A percentile compares a stretch with the other conserved stretches of the same genome.
These are phyloP conservation scores for Batillaria attramentaria DNA, from an alignment of 1,140 invertebrate species.

Conservation along the genomic window DNA sequence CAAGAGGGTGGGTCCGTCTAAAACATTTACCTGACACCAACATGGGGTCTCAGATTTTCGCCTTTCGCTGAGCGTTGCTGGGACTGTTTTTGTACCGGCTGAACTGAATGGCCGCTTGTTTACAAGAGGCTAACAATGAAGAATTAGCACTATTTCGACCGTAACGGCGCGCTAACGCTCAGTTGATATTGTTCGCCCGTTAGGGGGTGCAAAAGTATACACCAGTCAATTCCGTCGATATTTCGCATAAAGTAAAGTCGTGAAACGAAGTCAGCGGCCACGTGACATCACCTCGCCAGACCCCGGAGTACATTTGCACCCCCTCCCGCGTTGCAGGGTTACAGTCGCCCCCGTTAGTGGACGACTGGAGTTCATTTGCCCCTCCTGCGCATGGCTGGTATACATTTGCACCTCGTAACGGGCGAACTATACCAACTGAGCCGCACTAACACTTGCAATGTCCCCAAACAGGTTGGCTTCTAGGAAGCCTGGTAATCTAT, in stretches of 20 bases:
- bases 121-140: not conserved
- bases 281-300: too few relatives aligned
- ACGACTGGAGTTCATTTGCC: not conserved
- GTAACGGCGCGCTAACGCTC: not conserved
- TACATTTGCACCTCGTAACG: not conserved
- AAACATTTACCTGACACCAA: too few relatives aligned
- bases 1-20: too few relatives aligned
- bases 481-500: not conserved
- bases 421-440: not conserved
- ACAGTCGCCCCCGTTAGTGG: not conserved
- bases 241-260: too few relatives aligned
- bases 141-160: too few relatives aligned
- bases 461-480: not conserved
- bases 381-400: not conserved
- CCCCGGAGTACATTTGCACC: not conserved
- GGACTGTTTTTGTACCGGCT: constrained; percentile 72
- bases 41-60: too few relatives aligned
- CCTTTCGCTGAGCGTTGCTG: too few relatives aligned
- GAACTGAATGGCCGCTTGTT: not conserved
- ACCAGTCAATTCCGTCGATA: too few relatives aligned
- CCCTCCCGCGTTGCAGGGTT: not conserved
- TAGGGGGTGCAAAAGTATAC: too few relatives aligned
- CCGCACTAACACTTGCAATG: not conserved
- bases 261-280: too few relatives aligned
- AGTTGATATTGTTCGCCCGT: too few relatives aligned